Base-by-base conservation (phyloP, 1,140 invertebrate genomes). In the Chymomyza costata region DNA sequence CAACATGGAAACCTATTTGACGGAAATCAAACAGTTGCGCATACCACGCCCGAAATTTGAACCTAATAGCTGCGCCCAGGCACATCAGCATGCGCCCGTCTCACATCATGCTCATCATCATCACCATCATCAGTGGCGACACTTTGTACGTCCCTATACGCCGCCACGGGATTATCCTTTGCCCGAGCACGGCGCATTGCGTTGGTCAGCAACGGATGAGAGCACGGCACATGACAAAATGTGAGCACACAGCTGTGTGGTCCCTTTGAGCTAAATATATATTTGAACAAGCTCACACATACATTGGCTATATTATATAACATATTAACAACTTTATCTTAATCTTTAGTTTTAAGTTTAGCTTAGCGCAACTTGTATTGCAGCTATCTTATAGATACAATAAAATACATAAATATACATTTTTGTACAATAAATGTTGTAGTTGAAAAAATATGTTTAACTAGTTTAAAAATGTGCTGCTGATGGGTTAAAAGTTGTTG, bases 1-100 rank as follows among this genome's bases (percentile, higher is more conserved):
- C 47, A 76, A 35, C 54, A 94, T 94, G 93, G 93, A 94, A 80
- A 92, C 92, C 58, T 94, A 93, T 92, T 86, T 94, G 64, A 91
- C 90, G 39, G 93, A 95, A 78, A 92, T 95, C 18, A 93, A 94
- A 86, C 89, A 92, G 68, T 91, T 94, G 48, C 88, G 91, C 58
- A 95, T 95, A 61, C 93, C 93, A 40, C 88, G 93, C 52, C 93
- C 93, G 19, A 95, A 95, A 88, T 94, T 94, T 76, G 92, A 90
- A 53, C 90, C 88, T 59, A 90, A 64, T 89, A 89, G 76, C 90
- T 92, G 78, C 90, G 91, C 35, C 89, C 91, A 21, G 91, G 91
- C 82, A 48, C 71, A 86, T 85, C 50, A 78, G 34, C 71, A 76
- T 57, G 70, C 70, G 34, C 54, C 71, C 47, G 53, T 41, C 3